Conservation (phyloP, 2,113 vertebrate genomes). For the Varanus komodoensis region DNA sequence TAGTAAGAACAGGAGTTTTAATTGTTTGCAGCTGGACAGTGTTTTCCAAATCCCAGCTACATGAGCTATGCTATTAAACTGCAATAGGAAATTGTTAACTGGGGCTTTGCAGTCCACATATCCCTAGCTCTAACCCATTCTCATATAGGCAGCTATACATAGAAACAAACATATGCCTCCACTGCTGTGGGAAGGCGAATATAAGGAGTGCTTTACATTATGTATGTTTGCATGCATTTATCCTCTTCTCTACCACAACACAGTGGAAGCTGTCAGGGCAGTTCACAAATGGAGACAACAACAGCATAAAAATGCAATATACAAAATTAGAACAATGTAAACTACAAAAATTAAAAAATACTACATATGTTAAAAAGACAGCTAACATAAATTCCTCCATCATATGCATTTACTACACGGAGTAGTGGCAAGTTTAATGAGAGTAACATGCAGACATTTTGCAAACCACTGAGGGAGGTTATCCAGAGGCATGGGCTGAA, state of each 20-base stretch:
- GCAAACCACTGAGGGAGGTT: too few relatives aligned
- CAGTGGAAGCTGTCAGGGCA: too few relatives aligned
- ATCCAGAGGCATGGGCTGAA: too few relatives aligned
- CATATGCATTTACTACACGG: not conserved
- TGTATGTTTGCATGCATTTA: too few relatives aligned
- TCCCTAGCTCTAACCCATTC: not conserved
- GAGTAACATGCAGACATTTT: not conserved
- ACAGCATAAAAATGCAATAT: too few relatives aligned
- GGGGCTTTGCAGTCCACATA: not conserved
- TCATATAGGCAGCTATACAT: not conserved
- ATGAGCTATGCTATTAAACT: not conserved
- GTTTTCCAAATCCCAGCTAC: not conserved
- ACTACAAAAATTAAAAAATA: too few relatives aligned
- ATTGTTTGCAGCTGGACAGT: not conserved
- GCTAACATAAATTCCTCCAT: too few relatives aligned
- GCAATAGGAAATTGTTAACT: not conserved
- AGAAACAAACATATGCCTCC: not conserved
- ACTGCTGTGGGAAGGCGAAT: not conserved
- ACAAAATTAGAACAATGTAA: too few relatives aligned
- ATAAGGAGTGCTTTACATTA: not conserved
- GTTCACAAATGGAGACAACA: too few relatives aligned
- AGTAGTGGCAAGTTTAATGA: not conserved
- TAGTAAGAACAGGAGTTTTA: not conserved
- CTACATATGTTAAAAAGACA: too few relatives aligned
- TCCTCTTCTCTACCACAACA: too few relatives aligned